Percentiles rank a stretch among this genome's conserved stretches.
Conservation (phyloP, 2,888 invertebrate species). For the Ceriagrion tenellum region DNA sequence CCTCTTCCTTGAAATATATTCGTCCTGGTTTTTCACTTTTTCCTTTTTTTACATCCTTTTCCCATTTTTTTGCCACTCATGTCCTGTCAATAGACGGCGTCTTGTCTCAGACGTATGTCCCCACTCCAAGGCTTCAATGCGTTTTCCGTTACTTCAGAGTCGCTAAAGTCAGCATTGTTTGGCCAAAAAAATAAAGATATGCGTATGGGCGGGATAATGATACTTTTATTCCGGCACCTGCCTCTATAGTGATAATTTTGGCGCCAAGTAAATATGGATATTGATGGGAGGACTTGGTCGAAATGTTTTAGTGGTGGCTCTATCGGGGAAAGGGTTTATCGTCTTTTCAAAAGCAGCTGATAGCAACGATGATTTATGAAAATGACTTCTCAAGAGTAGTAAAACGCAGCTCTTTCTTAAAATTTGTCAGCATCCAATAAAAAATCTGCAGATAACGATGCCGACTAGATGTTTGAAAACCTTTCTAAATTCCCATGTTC, state of each 20-base stretch:
- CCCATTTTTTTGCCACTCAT: background rate
- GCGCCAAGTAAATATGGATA: background rate
- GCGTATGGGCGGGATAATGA: background rate
- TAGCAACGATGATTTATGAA: background rate
- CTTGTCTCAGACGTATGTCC: background rate
- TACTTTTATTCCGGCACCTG: background rate
- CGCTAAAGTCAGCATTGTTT: background rate
- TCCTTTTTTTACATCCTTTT: background rate
- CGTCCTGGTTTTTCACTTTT: background rate
- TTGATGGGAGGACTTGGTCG: background rate
- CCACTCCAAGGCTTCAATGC: background rate
- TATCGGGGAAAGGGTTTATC: background rate
- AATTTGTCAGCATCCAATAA: no score
- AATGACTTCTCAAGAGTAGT: no score
- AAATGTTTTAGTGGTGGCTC: background rate
- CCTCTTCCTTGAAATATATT: background rate
- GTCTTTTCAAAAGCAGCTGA: background rate
- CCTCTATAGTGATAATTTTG: background rate
- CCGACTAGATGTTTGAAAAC: no score
- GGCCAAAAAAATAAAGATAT: background rate
- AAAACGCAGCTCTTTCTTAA: no score
- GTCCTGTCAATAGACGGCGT: background rate
- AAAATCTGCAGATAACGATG: no score
- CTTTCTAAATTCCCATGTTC: no score
- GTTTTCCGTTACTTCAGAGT: background rate